Evolutionary conservation across 1,140 invertebrate species (phyloP).

Genomic region (Drosophila hydei): DNA sequence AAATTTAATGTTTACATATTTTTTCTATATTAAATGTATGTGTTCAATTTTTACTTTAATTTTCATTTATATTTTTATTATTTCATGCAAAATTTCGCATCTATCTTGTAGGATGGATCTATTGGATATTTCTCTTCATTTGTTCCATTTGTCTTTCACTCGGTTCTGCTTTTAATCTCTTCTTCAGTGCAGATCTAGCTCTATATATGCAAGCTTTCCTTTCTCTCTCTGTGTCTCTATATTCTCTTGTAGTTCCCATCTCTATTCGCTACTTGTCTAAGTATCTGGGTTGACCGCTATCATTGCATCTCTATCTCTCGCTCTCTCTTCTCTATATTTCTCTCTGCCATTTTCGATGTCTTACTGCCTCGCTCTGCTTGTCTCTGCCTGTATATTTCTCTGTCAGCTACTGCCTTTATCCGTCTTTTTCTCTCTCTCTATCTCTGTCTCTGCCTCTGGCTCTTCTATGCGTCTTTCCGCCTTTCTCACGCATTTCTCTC

Average conservation of each 20-base stretch:
- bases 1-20: not conserved
- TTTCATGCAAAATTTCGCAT: no score
- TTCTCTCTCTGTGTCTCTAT: not conserved
- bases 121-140: no score
- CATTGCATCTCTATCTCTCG: not conserved
- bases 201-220: not conserved
- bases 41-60: no score
- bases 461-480: not conserved
- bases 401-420: no score
- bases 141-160: no score
- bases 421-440: not conserved
- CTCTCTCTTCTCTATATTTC: not conserved
- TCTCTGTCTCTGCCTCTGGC: not conserved
- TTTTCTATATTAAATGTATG: constrained; percentile 2
- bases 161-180: not conserved
- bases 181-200: not conserved
- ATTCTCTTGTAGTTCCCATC: not conserved
- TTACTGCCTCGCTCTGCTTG: no score
- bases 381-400: no score
- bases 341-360: no score
- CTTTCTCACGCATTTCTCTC: not conserved
- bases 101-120: no score
- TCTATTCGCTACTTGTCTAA: no score
- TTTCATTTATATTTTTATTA: not conserved
- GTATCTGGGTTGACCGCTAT: no score